Base-by-base conservation (phyloP, 2,888 invertebrate species). In the Bibio marci region DNA sequence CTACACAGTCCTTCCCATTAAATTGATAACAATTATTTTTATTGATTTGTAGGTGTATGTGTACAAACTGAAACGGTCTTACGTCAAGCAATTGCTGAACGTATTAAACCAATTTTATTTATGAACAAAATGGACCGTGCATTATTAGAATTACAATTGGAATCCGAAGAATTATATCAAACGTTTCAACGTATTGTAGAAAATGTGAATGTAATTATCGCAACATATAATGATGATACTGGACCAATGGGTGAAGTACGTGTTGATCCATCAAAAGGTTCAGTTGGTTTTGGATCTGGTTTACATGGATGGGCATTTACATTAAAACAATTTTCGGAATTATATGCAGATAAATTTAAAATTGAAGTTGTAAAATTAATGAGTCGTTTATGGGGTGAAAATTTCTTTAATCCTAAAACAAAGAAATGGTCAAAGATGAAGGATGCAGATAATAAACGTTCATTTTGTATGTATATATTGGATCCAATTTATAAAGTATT, bases 91-190 rank as follows among this genome's bases (percentile, higher is more conserved):
- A 99, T 99, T 58, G 92, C 94, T 46, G 98, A 99, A 70, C 85
- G 98, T 58, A 99, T 99, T 57, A 97, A 95, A 80, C 98, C 99
- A 41, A 90, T 99, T 50, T 72, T 99, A 54, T 98, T 99, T 81
- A 97, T 99, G 97, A 99, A 99, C 85, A 99, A 99, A 70, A 97
- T 99, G 97, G 99, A 99, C 71, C 85, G 98, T 52, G 98, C 98
- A 50, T 73, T 99, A 43, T 71, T 98, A 30, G 98, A 98, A 65
- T 69, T 99, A 58, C 97, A 99, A 61, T 67, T 97, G 53, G 95
- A 90, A 45, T 77, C 85, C 47, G 98, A 99, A 65, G 92, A 94
- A 59, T 72, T 99, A 41, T 98, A 90, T 69, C 98, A 98, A 67
- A 94, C 90, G 54, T 98, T 98, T 80, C 94, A 94, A 67, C 86